Percentiles rank a stretch among this genome's conserved stretches.
These are phyloP conservation scores for Melanotaenia pygmaea DNA, from an alignment of 2,797 vertebrate species.

Conservation along the genomic window DNA sequence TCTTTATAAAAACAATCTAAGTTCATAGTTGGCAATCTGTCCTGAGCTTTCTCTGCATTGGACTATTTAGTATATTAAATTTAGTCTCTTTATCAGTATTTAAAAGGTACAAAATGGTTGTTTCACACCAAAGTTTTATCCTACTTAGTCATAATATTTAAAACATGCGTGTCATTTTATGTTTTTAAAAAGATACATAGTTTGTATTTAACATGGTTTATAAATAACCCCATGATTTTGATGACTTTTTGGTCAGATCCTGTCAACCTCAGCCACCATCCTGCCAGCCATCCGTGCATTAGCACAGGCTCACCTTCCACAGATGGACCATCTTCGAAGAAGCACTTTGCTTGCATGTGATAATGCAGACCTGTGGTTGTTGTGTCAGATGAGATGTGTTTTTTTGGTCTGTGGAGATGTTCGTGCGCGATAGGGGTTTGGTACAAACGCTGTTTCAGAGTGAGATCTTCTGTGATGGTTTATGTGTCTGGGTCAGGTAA, in stretches of 20 bases:
- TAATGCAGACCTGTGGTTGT: constrained; percentile 51
- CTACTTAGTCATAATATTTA: not conserved
- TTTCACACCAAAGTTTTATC: not conserved
- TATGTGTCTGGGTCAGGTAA: constrained; percentile 61
- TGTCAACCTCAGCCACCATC: constrained; percentile 13
- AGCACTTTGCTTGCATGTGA: constrained; percentile 34
- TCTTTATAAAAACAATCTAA: not conserved
- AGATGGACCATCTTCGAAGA: constrained; percentile 46
- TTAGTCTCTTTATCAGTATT: not conserved
- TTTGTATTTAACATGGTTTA: too few species aligned
- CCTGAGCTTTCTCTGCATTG: not conserved
- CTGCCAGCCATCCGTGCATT: constrained; percentile 24
- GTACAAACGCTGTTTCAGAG: constrained; percentile 24
- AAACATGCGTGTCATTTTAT: not conserved
- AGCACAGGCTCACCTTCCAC: constrained; percentile 54
- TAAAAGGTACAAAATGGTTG: not conserved
- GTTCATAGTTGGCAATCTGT: not conserved
- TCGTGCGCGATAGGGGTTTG: constrained; percentile 57
- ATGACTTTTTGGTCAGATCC: constrained; percentile 13
- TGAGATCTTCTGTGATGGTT: constrained; percentile 32
- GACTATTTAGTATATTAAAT: not conserved
- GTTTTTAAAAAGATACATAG: not conserved
- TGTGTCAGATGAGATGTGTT: constrained; percentile 71
- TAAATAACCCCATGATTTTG: constrained; percentile 20
- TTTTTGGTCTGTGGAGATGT: constrained; percentile 60